Evolutionary conservation across 2,113 vertebrate species (phyloP), one percentile per base, ranked within the genome.

Genomic region (Pundamilia nyererei): DNA sequence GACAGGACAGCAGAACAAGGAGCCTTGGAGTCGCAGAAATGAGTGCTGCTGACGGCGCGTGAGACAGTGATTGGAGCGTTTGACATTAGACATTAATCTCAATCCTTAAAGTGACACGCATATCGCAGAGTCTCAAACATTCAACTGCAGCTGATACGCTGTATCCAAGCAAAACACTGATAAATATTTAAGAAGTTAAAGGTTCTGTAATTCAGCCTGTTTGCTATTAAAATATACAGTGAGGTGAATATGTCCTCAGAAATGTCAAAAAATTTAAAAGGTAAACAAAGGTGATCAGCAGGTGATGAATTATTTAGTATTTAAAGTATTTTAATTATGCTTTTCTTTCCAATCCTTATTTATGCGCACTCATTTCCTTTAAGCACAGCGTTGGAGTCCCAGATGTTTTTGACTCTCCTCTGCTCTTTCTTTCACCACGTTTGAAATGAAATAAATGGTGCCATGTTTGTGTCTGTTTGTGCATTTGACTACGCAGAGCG

Each of bases 71-170:
- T 70, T 89, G 72, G 70, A 80, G 26, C 7, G 15, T 79, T 84
- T 60, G 79, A 80, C 81, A 24, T 79, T 55, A 70, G 54, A 86
- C 82, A 60, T 35, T 88, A 47, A 89, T 87, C 85, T 90, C 75
- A 9, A 24, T 5, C 21, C 17, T 47, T 62, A 53, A 4, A 5
- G 77, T 26, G 83, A 82, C 68, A 83, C 4, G 13, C 55, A 68
- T 13, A n/a, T 85, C n/a, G 17, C 21, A 17, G 24, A 13, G 38
- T 49, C 10, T 55, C 60, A 68, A 40, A 6, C 72, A 77, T 26
- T 11, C 12, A 14, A 65, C 10, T 49, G 21, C 47, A 26, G 72
- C 35, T 49, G 40, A 75, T 15, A 75, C 5, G 3, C 10, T 77
- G 15, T 8, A 60, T 29, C 56, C 38, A 81, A 70, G 12, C 10